Base-by-base conservation (phyloP, 2,888 invertebrate species). In the Metalampra italica region DNA sequence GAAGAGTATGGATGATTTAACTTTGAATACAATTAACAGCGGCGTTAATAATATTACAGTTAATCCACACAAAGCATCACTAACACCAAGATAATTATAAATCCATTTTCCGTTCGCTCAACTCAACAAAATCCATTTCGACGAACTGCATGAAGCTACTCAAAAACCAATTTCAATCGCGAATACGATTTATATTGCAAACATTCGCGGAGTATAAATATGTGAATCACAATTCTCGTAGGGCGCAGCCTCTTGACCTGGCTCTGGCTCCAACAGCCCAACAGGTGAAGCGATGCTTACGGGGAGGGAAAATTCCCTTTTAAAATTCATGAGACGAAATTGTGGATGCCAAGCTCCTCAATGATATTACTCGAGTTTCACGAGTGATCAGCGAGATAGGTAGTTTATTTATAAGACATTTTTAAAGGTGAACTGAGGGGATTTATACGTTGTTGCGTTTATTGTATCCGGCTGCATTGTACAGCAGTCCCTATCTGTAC, bases 251-350 rank as follows among this genome's bases (percentile, higher is more conserved):
- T 38, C 51, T 56, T 58, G 60, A 60, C 55, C 60, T 54, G 52
- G 53, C 52, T 49, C 60, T n/a, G n/a, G 7, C 7, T 9, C n/a
- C n/a, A 11, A n/a, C 36, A 36, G 34, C 9, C 11, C 60, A 64
- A 64, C 64, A 64, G 60, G 63, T 59, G 50, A 50, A 22, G 22
- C 15, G 47, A 14, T 22, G 22, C 22, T 14, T 40, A 36, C 42
- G 29, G 37, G 38, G 47, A 52, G 45, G 47, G 57, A 63, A 64
- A 56, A 53, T 59, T 56, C 58, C 43, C 61, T 62, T 67, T 70
- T 66, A 70, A 70, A 70, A 70, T 70, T 70, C 67, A 68, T 68
- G 68, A 70, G 66, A 50, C 45, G 52, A 63, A 64, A 69, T 64
- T 66, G 62, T 61, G 66, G 60, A 58, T 56, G 52, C 45, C 40